phyloP scores from a whole-genome alignment of 2,797 vertebrate species.

The Ciconia nigra region DNA sequence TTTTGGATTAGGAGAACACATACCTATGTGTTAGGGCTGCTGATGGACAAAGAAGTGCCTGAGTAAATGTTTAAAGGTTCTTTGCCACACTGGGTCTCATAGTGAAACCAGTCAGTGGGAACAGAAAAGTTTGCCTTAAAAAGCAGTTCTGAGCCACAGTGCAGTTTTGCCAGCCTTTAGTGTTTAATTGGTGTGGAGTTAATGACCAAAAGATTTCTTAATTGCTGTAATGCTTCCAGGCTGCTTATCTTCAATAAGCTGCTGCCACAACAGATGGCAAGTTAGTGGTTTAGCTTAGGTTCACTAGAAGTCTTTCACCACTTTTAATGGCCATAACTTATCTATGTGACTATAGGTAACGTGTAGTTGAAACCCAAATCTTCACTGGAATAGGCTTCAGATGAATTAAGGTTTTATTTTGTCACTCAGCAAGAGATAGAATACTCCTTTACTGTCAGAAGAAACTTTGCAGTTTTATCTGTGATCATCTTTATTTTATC shows the following conservation, averaged over 20 bases:
- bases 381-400: not conserved
- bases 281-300: conserved; percentile 43
- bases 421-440: not conserved
- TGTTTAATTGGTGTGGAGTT: conserved; percentile 62
- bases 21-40: not conserved
- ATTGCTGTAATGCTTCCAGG: conserved; percentile 59
- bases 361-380: not conserved
- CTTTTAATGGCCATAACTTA: not conserved
- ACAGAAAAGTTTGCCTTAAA: not conserved
- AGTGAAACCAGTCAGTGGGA: not conserved
- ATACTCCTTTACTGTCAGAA: not conserved
- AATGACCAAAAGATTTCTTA: conserved; percentile 65
- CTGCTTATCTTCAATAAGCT: conserved; percentile 61
- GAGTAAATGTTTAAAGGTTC: not conserved
- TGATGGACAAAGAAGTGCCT: not conserved
- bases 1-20: not conserved
- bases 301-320: not conserved
- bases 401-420: not conserved
- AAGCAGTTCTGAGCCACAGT: not conserved
- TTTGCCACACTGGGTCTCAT: not conserved
- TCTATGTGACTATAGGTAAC: not conserved
- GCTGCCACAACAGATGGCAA: conserved; percentile 50
- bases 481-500: conserved; percentile 12
- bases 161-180: not conserved
- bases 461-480: not conserved